These are phyloP conservation scores for Typhlichthys subterraneus DNA, from an alignment of 2,797 vertebrate species.

Conservation along the genomic window DNA sequence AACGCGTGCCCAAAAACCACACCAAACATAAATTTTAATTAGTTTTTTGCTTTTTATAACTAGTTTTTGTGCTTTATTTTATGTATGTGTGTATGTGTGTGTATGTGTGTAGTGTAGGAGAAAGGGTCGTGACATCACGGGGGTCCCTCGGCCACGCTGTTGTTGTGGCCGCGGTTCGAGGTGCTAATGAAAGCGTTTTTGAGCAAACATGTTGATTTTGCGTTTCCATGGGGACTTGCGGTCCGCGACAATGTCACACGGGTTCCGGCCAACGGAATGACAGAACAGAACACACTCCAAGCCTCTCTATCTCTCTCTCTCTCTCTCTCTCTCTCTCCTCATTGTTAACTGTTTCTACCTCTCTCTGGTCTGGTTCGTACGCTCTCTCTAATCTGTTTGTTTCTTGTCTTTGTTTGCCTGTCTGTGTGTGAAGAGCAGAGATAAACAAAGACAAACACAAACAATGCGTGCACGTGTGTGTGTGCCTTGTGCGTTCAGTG, in stretches of 20 bases:
- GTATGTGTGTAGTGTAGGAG: neutral
- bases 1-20: neutral
- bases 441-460: conserved; percentile 74
- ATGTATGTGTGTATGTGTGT: neutral
- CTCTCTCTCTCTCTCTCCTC: neutral
- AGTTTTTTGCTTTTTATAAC: neutral
- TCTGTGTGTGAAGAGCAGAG: conserved; percentile 66
- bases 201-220: too few species aligned
- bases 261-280: too few species aligned
- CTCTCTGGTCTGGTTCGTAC: conserved; percentile 33
- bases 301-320: neutral
- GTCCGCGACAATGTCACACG: neutral
- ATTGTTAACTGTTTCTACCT: conserved; percentile 8
- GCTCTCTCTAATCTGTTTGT: conserved; percentile 13
- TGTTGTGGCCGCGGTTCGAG: too few species aligned
- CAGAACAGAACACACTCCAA: neutral
- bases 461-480: conserved; percentile 7
- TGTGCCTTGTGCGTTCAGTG: neutral
- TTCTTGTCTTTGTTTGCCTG: conserved; percentile 62
- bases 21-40: neutral
- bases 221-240: neutral
- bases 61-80: neutral
- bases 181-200: too few species aligned
- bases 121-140: too few species aligned
- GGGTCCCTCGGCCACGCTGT: neutral